phyloP scores from a whole-genome alignment of 2,888 invertebrate genomes.

The Athalia circularis region DNA sequence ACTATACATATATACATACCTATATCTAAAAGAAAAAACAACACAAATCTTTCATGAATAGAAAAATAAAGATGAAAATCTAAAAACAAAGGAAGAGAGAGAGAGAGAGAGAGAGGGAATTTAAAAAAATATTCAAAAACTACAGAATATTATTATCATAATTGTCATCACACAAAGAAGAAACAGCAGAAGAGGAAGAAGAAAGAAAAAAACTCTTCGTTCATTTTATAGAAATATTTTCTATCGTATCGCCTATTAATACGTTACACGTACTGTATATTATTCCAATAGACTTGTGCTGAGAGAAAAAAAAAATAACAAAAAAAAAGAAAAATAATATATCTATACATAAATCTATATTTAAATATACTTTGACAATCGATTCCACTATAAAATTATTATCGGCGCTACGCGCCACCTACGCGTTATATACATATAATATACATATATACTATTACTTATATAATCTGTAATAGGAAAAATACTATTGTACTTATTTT shows the following conservation, averaged over 20 bases:
- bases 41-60: neutral
- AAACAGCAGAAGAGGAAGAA: too few species aligned
- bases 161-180: too few species aligned
- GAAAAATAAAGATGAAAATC: slow-evolving; percentile 19
- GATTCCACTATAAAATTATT: slow-evolving; percentile 51
- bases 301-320: slow-evolving; percentile 21
- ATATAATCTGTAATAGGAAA: too few species aligned
- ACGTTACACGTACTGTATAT: neutral
- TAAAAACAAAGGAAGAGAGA: slow-evolving; percentile 26
- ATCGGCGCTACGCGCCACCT: slow-evolving; percentile 51
- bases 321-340: slow-evolving; percentile 33
- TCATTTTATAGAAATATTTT: slow-evolving; percentile 12
- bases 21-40: slow-evolving; percentile 15
- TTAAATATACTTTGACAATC: slow-evolving; percentile 67
- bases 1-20: neutral
- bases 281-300: neutral
- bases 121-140: slow-evolving; percentile 13
- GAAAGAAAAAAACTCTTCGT: neutral
- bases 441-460: slow-evolving; percentile 18
- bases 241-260: slow-evolving; percentile 8
- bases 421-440: slow-evolving; percentile 42
- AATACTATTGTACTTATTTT: too few species aligned
- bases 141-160: too few species aligned
- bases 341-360: slow-evolving; percentile 30
- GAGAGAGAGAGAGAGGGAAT: slow-evolving; percentile 37